Base-by-base conservation (phyloP, 2,113 vertebrate species). In the Melanerpes aurifrons region DNA sequence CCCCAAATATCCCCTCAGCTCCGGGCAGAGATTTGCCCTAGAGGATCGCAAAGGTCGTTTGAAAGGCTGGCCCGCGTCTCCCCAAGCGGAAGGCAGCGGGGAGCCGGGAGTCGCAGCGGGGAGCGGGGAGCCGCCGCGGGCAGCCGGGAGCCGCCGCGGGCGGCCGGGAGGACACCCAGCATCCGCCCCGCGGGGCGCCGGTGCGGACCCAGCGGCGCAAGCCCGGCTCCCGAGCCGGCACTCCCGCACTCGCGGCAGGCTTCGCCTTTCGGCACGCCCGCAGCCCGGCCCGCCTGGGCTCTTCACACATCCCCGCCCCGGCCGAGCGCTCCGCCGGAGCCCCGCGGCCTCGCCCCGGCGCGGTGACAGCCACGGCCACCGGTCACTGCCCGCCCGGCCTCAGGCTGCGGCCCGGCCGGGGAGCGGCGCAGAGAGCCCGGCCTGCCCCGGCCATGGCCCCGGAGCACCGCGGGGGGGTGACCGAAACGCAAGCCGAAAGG, bases 11-110 rank as follows among this genome's bases (percentile, higher is more conserved):
- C 10, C 13, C 71, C 68, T 53, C 0, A 8, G 18, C 45, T 37
- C 22, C 2, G 3, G 6, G 1, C 78, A 10, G 37, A 10, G 37
- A 70, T 0, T 11, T 1, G 50, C 45, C 75, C 68, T 4, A 4
- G 6, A 7, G 11, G 9, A 48, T 3, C 85, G 12, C 87, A 37
- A 25, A 54, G 83, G 70, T 47, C 54, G 7, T 7, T 5, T 3
- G 10, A 37, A 50, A 69, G 70, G 2, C 66, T 4, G 5, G 80
- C 61, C 86, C 61, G 19, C 0, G 6, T 4, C 61, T 18, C 1
- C 37, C 3, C 22, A 56, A 24, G 43, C 64, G 8, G 24, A 3
- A 15, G 0, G 12, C 3, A 0, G 1, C 2, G 6, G n/a, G 35
- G 37, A 37, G 37, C 37, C 37, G 7, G 37, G 37, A 37, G 37